A percentile compares a stretch with the other conserved stretches of the same genome.
Conservation (phyloP, 2,797 vertebrate species). For the Enteromius thamalakanensis region DNA sequence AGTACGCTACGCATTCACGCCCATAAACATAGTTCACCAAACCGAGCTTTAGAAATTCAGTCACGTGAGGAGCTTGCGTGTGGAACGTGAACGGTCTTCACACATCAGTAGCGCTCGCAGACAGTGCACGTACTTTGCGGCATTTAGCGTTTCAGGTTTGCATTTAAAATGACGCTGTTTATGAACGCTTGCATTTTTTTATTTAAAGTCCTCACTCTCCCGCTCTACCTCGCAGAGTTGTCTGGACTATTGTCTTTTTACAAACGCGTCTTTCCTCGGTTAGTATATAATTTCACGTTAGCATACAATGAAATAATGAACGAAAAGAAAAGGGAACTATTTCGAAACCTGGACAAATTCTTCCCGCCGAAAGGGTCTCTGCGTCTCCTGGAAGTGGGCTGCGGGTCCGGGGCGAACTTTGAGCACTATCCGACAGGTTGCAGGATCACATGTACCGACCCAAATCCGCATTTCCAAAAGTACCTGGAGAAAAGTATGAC, state of each 20-base stretch:
- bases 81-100: too few species aligned
- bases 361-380: constrained; percentile 53
- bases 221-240: constrained; percentile 67
- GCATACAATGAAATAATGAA: constrained; percentile 73
- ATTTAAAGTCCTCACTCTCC: constrained; percentile 62
- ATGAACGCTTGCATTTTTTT: constrained; percentile 58
- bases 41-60: too few species aligned
- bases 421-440: constrained; percentile 72
- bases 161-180: constrained; percentile 5
- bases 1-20: too few species aligned
- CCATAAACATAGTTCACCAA: too few species aligned
- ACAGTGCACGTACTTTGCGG: too few species aligned
- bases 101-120: too few species aligned
- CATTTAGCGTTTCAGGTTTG: too few species aligned
- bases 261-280: constrained; percentile 74
- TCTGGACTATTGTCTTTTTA: constrained; percentile 70
- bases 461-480: constrained; percentile 71
- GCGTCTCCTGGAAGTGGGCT: constrained; percentile 74
- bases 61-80: too few species aligned
- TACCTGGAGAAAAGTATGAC: constrained; percentile 72
- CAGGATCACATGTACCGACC: constrained; percentile 73
- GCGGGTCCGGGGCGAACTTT: constrained; percentile 75
- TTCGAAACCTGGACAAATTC: constrained; percentile 68
- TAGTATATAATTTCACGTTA: constrained; percentile 52
- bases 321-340: constrained; percentile 74